phyloP scores from a whole-genome alignment of 2,113 vertebrate genomes.

The Hippocampus abdominalis region DNA sequence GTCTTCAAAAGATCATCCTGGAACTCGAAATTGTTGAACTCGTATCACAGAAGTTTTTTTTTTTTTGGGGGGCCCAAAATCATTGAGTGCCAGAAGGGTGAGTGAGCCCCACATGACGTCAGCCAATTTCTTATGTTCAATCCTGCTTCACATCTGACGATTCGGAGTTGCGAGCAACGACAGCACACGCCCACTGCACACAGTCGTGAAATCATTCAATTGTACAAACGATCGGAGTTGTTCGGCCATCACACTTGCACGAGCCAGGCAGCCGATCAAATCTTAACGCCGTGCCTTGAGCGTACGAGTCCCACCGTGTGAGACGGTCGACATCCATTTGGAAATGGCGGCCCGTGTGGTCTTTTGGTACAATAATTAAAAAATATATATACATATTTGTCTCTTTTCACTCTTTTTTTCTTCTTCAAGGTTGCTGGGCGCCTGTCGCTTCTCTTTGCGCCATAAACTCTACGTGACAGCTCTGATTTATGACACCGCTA shows the following conservation, averaged over 20 bases:
- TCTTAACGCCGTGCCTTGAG: not conserved
- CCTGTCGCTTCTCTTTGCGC: slow-evolving; percentile 52
- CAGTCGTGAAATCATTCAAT: not conserved
- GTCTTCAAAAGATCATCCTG: not conserved
- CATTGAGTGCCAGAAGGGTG: not conserved
- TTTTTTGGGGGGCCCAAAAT: not conserved
- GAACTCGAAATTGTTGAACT: too few species aligned
- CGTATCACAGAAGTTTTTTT: not conserved
- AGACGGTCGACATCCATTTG: not conserved
- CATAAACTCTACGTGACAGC: slow-evolving; percentile 69
- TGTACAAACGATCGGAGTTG: not conserved
- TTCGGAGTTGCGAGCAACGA: not conserved
- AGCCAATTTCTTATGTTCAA: not conserved
- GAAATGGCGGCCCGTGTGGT: not conserved
- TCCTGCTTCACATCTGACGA: not conserved
- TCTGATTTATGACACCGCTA: slow-evolving; percentile 69
- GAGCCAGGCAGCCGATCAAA: not conserved
- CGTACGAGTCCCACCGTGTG: not conserved
- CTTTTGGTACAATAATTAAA: slow-evolving; percentile 28
- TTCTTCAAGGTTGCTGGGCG: slow-evolving; percentile 63
- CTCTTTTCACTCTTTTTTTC: slow-evolving; percentile 41
- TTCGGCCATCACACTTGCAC: not conserved
- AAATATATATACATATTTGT: slow-evolving; percentile 27
- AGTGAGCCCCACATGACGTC: not conserved
- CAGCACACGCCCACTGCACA: not conserved